These are phyloP conservation scores for Gari tellinella DNA, from an alignment of 2,888 invertebrate species.

Conservation along the genomic window DNA sequence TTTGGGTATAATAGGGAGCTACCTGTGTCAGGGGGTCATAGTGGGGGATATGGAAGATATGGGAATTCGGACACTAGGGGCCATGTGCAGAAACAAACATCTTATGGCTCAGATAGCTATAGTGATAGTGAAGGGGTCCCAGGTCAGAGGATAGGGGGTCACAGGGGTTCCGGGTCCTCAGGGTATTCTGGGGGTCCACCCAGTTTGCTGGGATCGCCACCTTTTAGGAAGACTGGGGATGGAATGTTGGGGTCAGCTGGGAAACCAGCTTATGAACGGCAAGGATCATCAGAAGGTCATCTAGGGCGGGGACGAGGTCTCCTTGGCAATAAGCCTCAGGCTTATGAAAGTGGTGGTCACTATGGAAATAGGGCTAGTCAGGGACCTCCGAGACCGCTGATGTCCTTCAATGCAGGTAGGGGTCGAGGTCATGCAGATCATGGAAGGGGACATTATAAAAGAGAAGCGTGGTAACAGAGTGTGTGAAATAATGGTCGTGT, in stretches of 20 bases:
- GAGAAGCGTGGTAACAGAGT: constrained; percentile 22
- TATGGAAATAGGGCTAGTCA: constrained; percentile 37
- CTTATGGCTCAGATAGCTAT: constrained; percentile 43
- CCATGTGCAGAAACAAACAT: constrained; percentile 46
- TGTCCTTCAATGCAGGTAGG: constrained; percentile 45
- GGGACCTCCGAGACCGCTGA: constrained; percentile 42
- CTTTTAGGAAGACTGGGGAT: constrained; percentile 28
- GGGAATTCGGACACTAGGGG: constrained; percentile 20
- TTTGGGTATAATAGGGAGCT: constrained; percentile 13
- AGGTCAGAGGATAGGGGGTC: neutral
- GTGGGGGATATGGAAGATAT: constrained; percentile 18
- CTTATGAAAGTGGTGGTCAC: constrained; percentile 27
- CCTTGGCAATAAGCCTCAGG: constrained; percentile 35
- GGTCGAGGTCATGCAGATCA: constrained; percentile 25
- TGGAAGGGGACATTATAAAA: constrained; percentile 7
- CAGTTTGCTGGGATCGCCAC: constrained; percentile 40
- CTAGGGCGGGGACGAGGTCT: constrained; percentile 30
- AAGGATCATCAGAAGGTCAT: constrained; percentile 36
- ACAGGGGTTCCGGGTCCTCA: constrained; percentile 6
- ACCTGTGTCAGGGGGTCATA: neutral
- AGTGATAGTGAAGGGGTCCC: constrained; percentile 29
- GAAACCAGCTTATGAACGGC: constrained; percentile 30
- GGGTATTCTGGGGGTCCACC: constrained; percentile 11
- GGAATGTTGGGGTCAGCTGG: constrained; percentile 7
- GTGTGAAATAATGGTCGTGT: neutral